phyloP scores from a whole-genome alignment of 1,140 invertebrate species.

The Pseudachorutes palmiensis region DNA sequence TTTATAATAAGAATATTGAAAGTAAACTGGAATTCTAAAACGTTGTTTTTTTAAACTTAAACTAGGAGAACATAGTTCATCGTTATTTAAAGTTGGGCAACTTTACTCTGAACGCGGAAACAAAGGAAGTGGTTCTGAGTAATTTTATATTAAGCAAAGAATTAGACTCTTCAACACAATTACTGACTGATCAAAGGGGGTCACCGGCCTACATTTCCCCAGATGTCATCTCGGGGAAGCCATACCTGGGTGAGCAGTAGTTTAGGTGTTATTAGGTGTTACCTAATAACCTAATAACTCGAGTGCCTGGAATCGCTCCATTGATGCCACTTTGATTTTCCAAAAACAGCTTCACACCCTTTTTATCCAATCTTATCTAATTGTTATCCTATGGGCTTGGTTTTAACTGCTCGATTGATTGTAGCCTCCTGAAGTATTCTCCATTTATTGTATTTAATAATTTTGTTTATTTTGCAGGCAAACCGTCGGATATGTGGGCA shows the following conservation, averaged over 20 bases:
- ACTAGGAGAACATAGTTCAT: conserved; percentile 69
- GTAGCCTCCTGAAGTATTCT: too few relatives aligned
- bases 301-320: too few relatives aligned
- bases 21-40: conserved; percentile 13
- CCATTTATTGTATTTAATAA: too few relatives aligned
- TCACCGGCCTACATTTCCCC: conserved; percentile 78
- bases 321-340: background rate
- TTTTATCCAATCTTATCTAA: too few relatives aligned
- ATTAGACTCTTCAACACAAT: conserved; percentile 62
- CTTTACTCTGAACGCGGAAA: conserved; percentile 64
- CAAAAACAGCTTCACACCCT: background rate
- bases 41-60: background rate
- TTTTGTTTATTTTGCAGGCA: too few relatives aligned
- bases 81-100: conserved; percentile 74
- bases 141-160: conserved; percentile 78
- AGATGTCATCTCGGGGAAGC: conserved; percentile 68
- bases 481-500: conserved; percentile 81
- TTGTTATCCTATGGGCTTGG: too few relatives aligned
- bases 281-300: too few relatives aligned
- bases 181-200: conserved; percentile 68
- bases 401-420: too few relatives aligned
- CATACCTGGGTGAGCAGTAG: conserved; percentile 50
- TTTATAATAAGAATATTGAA: background rate
- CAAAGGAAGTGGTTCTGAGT: conserved; percentile 60
- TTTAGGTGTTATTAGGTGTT: background rate